Evolutionary conservation across 2,888 invertebrate genomes (phyloP).

Genomic region (Metalampra italica): DNA sequence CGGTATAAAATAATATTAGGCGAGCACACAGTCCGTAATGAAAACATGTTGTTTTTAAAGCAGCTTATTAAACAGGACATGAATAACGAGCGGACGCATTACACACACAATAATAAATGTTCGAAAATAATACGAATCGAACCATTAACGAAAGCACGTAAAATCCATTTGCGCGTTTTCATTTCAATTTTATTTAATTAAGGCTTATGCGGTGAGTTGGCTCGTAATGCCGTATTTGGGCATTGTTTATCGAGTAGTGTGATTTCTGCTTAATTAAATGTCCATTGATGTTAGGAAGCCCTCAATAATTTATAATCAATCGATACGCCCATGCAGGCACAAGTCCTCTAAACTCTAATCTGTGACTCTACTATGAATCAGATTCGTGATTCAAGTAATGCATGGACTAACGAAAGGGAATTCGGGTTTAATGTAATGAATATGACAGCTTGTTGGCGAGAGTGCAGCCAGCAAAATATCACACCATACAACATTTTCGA

Average conservation of each 20-base stretch:
- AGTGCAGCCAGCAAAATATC: background rate
- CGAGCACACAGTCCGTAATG: slow-evolving; percentile 44
- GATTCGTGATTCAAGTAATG: too few relatives aligned
- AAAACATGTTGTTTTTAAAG: slow-evolving; percentile 75
- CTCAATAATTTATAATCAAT: background rate
- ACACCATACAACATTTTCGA: background rate
- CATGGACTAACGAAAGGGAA: too few relatives aligned
- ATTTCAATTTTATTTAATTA: slow-evolving; percentile 79
- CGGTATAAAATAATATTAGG: slow-evolving; percentile 11
- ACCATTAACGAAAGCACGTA: slow-evolving; percentile 76
- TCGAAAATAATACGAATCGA: slow-evolving; percentile 72
- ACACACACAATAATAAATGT: slow-evolving; percentile 66
- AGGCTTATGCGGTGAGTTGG: slow-evolving; percentile 58
- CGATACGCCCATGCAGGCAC: too few relatives aligned
- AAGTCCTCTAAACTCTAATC: too few relatives aligned
- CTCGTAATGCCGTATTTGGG: slow-evolving; percentile 39
- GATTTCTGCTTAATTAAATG: slow-evolving; percentile 12
- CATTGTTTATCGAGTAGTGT: slow-evolving; percentile 33
- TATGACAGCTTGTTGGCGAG: background rate
- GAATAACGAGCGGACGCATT: slow-evolving; percentile 66
- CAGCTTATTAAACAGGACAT: slow-evolving; percentile 72
- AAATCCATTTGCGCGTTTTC: slow-evolving; percentile 75
- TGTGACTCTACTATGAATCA: too few relatives aligned
- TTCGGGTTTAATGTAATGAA: too few relatives aligned
- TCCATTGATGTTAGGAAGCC: background rate